A percentile compares a stretch with the other conserved stretches of the same genome.
Conservation (phyloP, 2,888 invertebrate species). For the Ectemnius lituratus region DNA sequence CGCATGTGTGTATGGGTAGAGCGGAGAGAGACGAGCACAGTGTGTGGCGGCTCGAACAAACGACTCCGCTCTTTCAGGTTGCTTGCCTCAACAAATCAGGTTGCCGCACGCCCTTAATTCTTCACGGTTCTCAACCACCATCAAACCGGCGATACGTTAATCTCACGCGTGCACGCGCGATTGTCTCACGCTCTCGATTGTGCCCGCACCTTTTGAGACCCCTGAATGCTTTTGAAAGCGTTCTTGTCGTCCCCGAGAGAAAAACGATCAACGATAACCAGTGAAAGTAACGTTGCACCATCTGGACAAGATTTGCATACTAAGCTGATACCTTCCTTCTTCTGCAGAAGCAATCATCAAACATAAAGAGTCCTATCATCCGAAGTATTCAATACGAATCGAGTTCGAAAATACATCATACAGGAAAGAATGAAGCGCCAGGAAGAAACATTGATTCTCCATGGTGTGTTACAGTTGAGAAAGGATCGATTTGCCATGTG, state of each 20-base stretch:
- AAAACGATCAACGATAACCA: too few relatives aligned
- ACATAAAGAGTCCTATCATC: too few relatives aligned
- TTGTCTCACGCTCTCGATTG: slow-evolving; percentile 28
- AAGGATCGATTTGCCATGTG: slow-evolving; percentile 35
- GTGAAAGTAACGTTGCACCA: too few relatives aligned
- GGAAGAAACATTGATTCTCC: slow-evolving; percentile 20
- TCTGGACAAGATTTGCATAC: too few relatives aligned
- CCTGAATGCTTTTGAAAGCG: too few relatives aligned
- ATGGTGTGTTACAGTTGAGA: slow-evolving; percentile 26
- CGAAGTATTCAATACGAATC: too few relatives aligned
- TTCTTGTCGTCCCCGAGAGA: too few relatives aligned
- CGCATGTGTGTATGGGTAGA: slow-evolving; percentile 44
- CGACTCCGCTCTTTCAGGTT: slow-evolving; percentile 42
- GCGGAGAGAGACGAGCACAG: slow-evolving; percentile 23
- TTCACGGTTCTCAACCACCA: slow-evolving; percentile 51
- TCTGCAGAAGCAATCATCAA: too few relatives aligned
- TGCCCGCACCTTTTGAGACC: neutral
- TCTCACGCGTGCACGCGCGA: slow-evolving; percentile 28
- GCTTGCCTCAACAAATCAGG: slow-evolving; percentile 55
- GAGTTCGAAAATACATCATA: neutral
- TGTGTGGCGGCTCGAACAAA: slow-evolving; percentile 49
- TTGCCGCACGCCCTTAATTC: slow-evolving; percentile 54
- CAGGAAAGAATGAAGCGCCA: too few relatives aligned
- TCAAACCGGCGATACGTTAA: slow-evolving; percentile 35
- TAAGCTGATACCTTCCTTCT: too few relatives aligned